Conservation (phyloP, 2,113 vertebrate species). For the Siniperca chuatsi region DNA sequence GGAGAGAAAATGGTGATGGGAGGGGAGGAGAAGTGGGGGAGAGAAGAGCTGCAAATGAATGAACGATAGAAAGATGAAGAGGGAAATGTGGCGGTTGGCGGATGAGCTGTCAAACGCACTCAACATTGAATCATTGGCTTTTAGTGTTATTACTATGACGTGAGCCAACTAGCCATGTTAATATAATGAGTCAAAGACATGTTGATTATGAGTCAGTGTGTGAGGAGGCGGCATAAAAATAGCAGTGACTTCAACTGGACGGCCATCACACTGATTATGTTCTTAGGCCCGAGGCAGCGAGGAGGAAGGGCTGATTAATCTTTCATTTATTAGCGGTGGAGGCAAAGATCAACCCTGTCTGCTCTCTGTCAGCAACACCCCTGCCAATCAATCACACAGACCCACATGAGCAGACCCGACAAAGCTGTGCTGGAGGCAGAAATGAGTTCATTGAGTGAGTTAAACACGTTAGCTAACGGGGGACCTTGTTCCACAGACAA, state of each 20-base stretch:
- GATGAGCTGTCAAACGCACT: slow-evolving; percentile 18
- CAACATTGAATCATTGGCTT: slow-evolving; percentile 35
- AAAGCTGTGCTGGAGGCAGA: background rate
- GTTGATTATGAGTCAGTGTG: slow-evolving; percentile 41
- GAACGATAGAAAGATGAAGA: background rate
- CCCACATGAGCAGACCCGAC: background rate
- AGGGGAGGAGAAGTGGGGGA: background rate
- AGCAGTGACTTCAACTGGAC: slow-evolving; percentile 33
- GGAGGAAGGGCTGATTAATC: slow-evolving; percentile 19
- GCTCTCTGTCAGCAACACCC: background rate
- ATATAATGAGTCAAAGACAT: slow-evolving; percentile 56
- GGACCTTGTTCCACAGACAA: background rate
- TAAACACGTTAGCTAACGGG: no score
- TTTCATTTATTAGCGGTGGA: background rate
- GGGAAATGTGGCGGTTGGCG: background rate
- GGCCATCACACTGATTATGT: slow-evolving; percentile 15
- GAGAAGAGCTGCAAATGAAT: background rate
- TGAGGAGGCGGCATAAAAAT: slow-evolving; percentile 30
- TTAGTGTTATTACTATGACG: slow-evolving; percentile 46
- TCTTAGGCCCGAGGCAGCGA: background rate
- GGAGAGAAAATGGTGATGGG: background rate
- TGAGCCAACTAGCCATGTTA: slow-evolving; percentile 30
- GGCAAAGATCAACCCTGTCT: background rate
- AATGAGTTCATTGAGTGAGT: background rate
- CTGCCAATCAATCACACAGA: background rate